Base-by-base conservation (phyloP, 2,113 vertebrate species). In the Leptosomus discolor region DNA sequence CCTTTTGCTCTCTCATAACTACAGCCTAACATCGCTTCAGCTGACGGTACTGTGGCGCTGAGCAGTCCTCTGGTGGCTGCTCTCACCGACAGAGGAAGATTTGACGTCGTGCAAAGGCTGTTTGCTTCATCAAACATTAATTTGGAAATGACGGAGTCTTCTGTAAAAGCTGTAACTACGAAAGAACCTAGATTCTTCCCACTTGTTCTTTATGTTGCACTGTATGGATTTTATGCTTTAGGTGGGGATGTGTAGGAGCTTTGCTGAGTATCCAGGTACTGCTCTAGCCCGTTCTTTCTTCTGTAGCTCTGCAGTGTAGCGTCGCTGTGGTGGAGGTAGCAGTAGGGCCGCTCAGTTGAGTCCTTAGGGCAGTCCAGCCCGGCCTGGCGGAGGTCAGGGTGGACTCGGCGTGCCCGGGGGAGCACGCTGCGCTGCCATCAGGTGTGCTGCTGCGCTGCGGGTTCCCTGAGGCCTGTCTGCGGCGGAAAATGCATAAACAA, bases 201-300 rank as follows among this genome's bases (percentile, higher is more conserved):
- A 1, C 95, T 99, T 5, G 76, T 99, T 90, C 97, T 99, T 37
- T 99, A 98, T 15, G 98, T 99, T 43, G 97, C 98, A 13, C 67
- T 99, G 77, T 96, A 81, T 32, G 98, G 99, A 43, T 97, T 99
- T 37, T 81, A 90, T 82, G 98, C 98, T 50, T 94, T 99, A 86
- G 91, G 95, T 41, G 91, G 83, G 69, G 64, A 53, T 5, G 30
- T 46, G 7, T 29, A 90, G 87, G 61, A 65, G 74, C 67, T 85
- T 54, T 63, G 65, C 36, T 34, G n/a, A 68, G 37, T 27, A 17
- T 14, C 29, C 65, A 19, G 11, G 16, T 75, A 7, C 2, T 71
- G 29, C 29, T 57, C 34, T 34, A n/a, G 36, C 41, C 61, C 30
- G 19, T 41, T 50, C 30, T 54, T 76, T 85, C 15, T 84, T 63